Conservation (phyloP, 1,140 invertebrate species). For the Drosophila pectinifera region DNA sequence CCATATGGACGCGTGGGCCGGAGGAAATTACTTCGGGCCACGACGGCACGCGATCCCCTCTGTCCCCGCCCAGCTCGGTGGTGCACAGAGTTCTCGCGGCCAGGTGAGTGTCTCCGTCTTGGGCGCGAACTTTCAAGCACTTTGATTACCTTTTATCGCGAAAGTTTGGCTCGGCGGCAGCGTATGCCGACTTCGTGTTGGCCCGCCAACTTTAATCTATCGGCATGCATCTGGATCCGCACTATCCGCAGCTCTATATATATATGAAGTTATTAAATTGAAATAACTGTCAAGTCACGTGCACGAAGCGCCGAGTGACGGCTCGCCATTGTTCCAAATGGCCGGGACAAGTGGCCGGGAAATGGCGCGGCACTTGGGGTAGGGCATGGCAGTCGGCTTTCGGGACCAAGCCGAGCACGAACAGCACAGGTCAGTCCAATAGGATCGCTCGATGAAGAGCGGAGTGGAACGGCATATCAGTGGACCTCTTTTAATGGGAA, state of each 20-base stretch:
- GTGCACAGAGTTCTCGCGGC: slow-evolving; percentile 36
- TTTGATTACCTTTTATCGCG: slow-evolving; percentile 74
- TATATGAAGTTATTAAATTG: slow-evolving; percentile 71
- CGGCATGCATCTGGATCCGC: slow-evolving; percentile 12
- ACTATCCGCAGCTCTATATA: slow-evolving; percentile 18
- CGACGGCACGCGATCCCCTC: slow-evolving; percentile 63
- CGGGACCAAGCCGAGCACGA: slow-evolving; percentile 1
- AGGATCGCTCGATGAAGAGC: background rate
- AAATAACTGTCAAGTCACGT: slow-evolving; percentile 63
- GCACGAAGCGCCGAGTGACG: slow-evolving; percentile 34
- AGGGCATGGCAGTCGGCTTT: slow-evolving; percentile 20
- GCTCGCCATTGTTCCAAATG: slow-evolving; percentile 42
- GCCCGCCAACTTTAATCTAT: slow-evolving; percentile 27
- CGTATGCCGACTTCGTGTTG: slow-evolving; percentile 64
- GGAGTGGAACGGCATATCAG: background rate
- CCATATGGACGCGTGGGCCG: slow-evolving; percentile 53
- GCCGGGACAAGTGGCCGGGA: slow-evolving; percentile 32
- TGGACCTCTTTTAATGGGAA: background rate
- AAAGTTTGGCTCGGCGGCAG: slow-evolving; percentile 52
- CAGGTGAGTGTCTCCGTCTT: slow-evolving; percentile 31
- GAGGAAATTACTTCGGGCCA: slow-evolving; percentile 40
- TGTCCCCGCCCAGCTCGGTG: slow-evolving; percentile 31
- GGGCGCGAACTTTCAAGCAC: slow-evolving; percentile 71
- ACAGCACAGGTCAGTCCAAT: slow-evolving; percentile 4
- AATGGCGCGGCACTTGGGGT: slow-evolving; percentile 9